A percentile compares a stretch with the other conserved stretches of the same genome.
Conservation (phyloP, 2,797 vertebrate species). For the Apogon hyalosoma region DNA sequence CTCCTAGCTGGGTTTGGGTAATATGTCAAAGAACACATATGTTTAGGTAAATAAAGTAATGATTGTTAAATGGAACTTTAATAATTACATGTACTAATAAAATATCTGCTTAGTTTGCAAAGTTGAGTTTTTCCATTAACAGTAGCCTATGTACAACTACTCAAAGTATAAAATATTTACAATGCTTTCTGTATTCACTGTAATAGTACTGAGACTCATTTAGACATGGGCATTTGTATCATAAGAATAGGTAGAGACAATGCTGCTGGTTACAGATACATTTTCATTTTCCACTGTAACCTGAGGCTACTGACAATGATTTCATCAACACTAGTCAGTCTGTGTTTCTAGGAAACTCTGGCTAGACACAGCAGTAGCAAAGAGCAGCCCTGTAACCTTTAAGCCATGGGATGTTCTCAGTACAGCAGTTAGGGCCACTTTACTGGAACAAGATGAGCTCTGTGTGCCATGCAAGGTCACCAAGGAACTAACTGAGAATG, state of each 20-base stretch:
- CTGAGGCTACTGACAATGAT: neutral
- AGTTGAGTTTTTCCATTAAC: neutral
- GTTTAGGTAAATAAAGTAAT: too few relatives aligned
- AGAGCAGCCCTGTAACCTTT: conserved; percentile 14
- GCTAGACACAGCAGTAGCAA: neutral
- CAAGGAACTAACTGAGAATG: conserved; percentile 21
- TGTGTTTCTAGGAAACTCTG: conserved; percentile 2
- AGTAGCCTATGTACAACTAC: conserved; percentile 5
- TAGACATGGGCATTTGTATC: neutral
- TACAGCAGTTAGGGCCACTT: conserved; percentile 9
- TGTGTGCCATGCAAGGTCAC: conserved; percentile 29
- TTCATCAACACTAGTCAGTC: neutral
- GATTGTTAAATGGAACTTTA: too few relatives aligned
- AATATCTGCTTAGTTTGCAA: neutral
- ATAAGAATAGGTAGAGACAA: neutral
- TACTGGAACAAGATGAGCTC: conserved; percentile 10
- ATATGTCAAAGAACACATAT: too few relatives aligned
- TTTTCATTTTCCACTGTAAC: neutral
- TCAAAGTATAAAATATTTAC: conserved; percentile 30
- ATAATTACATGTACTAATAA: conserved; percentile 3
- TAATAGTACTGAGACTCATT: neutral
- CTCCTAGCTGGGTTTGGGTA: too few relatives aligned
- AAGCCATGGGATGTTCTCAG: conserved; percentile 4
- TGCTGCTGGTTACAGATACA: neutral
- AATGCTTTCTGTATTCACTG: conserved; percentile 17